phyloP scores from a whole-genome alignment of 2,113 vertebrate genomes.

The Eurystomus gularis region DNA sequence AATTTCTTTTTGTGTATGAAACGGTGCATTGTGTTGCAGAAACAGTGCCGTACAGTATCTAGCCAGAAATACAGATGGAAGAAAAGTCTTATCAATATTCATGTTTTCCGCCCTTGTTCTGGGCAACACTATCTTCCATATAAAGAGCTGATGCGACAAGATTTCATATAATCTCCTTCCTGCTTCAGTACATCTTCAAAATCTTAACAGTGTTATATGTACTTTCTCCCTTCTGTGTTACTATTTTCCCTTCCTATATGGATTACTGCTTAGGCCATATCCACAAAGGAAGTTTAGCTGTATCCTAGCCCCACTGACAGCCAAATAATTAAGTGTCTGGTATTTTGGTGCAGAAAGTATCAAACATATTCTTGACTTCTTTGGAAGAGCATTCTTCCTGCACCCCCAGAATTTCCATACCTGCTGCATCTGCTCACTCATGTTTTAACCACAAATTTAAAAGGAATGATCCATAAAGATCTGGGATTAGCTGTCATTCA shows the following conservation, averaged over 20 bases:
- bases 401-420: background rate
- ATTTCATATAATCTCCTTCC: background rate
- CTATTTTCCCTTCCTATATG: background rate
- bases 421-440: background rate
- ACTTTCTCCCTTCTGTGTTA: background rate
- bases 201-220: background rate
- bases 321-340: background rate
- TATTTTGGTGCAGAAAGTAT: background rate
- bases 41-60: background rate
- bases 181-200: background rate
- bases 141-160: background rate
- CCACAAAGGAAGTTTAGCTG: background rate
- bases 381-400: background rate
- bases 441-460: background rate
- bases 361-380: background rate
- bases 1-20: conserved; percentile 30
- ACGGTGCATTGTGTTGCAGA: conserved; percentile 8
- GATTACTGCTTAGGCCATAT: background rate
- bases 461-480: background rate
- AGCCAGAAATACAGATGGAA: background rate
- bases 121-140: background rate
- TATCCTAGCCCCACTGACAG: background rate
- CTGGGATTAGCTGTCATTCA: background rate
- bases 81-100: background rate
- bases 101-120: background rate